A percentile compares a stretch with the other conserved stretches of the same genome.
These are phyloP conservation scores for Cisticola juncidis DNA, from an alignment of 2,113 vertebrate genomes.

Conservation along the genomic window DNA sequence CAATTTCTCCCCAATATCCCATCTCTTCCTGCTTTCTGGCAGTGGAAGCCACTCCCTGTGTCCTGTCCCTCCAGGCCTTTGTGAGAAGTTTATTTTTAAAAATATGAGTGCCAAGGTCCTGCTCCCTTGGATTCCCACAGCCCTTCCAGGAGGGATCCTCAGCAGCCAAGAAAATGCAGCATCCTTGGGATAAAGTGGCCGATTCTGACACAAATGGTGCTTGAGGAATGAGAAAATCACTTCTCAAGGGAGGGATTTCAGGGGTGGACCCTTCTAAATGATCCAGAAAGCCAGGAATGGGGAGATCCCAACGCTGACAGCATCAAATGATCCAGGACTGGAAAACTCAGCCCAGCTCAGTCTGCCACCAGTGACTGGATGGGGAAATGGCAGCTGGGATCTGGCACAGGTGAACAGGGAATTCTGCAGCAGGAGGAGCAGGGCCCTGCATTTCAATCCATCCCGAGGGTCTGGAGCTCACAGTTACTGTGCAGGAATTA, in stretches of 20 bases:
- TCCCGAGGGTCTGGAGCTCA: not conserved
- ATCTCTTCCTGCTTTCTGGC: not conserved
- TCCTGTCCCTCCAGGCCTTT: not conserved
- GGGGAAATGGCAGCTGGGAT: not conserved
- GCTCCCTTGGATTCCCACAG: not conserved
- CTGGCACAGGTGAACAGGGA: not conserved
- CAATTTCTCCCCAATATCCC: not conserved
- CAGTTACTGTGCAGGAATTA: not conserved
- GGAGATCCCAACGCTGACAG: accelerated
- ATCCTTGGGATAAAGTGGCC: not conserved
- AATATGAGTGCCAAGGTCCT: not conserved
- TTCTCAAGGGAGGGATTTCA: not conserved
- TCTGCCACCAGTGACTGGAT: not conserved
- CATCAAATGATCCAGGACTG: not conserved
- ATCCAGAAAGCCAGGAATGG: not conserved
- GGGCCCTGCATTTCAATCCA: not conserved
- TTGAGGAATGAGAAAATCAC: not conserved
- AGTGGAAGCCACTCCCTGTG: not conserved
- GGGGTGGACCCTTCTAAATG: not conserved
- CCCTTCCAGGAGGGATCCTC: not conserved
- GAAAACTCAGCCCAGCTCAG: not conserved
- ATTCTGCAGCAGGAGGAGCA: not conserved
- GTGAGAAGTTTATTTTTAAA: not conserved
- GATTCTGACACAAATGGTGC: not conserved
- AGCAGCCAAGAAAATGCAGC: not conserved